phyloP scores from a whole-genome alignment of 2,113 vertebrate genomes.

The Carassius gibelio region DNA sequence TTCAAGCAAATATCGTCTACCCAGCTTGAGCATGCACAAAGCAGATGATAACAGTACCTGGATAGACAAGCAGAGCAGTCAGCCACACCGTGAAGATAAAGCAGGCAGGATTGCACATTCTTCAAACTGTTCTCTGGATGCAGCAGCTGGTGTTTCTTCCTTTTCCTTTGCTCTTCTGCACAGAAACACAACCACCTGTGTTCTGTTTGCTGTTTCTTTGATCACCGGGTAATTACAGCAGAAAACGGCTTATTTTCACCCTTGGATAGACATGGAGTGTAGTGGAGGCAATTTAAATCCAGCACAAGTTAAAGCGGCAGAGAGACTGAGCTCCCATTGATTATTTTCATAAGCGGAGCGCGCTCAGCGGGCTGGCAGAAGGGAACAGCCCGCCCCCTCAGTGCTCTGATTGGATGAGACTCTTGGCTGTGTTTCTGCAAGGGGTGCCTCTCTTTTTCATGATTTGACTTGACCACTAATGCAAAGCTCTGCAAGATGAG shows the following conservation, averaged over 20 bases:
- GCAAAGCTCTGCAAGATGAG: conserved; percentile 41
- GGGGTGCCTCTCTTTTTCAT: conserved; percentile 65
- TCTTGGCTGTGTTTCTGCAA: conserved; percentile 56
- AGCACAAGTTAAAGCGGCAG: conserved; percentile 65
- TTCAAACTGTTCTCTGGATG: conserved; percentile 63
- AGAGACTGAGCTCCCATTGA: conserved; percentile 64
- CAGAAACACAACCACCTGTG: conserved; percentile 47
- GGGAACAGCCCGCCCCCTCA: conserved; percentile 50
- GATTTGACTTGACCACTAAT: conserved; percentile 35
- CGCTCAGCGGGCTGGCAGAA: conserved; percentile 61
- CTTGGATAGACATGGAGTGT: conserved; percentile 17
- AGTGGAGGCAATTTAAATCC: conserved; percentile 70
- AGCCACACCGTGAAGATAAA: conserved; percentile 75
- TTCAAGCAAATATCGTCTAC: conserved; percentile 4
- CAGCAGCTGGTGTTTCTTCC: conserved; percentile 51
- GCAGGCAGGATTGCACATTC: conserved; percentile 75
- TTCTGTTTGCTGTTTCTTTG: conserved; percentile 47
- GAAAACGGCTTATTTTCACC: conserved; percentile 46
- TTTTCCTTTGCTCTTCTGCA: conserved; percentile 52
- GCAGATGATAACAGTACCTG: conserved; percentile 71
- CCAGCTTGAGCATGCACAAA: conserved; percentile 38
- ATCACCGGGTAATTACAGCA: conserved; percentile 49
- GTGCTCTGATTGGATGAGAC: conserved; percentile 65
- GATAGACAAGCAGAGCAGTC: conserved; percentile 74
- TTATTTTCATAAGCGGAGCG: conserved; percentile 66